Evolutionary conservation across 2,113 vertebrate genomes (phyloP).

Genomic region (Callopanchax toddi): DNA sequence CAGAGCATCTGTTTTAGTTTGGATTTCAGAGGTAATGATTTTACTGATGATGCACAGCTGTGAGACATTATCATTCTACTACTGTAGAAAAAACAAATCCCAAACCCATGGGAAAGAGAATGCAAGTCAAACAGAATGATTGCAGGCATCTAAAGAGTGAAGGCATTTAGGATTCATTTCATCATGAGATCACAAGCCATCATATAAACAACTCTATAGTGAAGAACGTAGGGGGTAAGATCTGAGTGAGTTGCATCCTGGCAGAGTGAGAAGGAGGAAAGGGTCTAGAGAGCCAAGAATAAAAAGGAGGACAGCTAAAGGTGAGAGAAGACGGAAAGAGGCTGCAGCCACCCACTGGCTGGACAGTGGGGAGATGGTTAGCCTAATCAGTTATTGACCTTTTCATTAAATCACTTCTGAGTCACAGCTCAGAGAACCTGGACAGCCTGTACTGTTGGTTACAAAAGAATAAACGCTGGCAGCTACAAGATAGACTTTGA

Average conservation of each 20-base stretch:
- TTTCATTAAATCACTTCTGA: conserved; percentile 44
- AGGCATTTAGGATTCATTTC: conserved; percentile 67
- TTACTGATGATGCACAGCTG: conserved; percentile 48
- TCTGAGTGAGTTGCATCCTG: conserved; percentile 40
- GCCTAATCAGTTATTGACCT: conserved; percentile 55
- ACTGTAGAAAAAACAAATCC: conserved; percentile 21
- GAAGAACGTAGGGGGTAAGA: conserved; percentile 38
- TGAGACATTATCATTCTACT: conserved; percentile 36
- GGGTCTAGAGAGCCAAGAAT: conserved; percentile 28
- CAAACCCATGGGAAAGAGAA: background rate
- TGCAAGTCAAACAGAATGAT: conserved; percentile 22
- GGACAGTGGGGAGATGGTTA: conserved; percentile 31
- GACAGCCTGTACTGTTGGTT: background rate
- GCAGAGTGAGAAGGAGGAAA: conserved; percentile 4
- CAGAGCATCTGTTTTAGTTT: conserved; percentile 47
- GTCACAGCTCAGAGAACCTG: conserved; percentile 19
- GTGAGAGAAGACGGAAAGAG: conserved; percentile 14
- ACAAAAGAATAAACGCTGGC: conserved; percentile 8
- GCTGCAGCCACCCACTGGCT: conserved; percentile 24
- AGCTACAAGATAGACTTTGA: background rate
- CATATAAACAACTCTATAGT: conserved; percentile 40
- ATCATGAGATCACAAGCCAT: conserved; percentile 64
- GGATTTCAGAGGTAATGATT: conserved; percentile 50
- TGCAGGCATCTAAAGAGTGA: conserved; percentile 27
- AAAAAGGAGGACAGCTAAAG: conserved; percentile 29